Conservation (phyloP, 2,888 invertebrate genomes). For the Philhelius pedissequus region DNA sequence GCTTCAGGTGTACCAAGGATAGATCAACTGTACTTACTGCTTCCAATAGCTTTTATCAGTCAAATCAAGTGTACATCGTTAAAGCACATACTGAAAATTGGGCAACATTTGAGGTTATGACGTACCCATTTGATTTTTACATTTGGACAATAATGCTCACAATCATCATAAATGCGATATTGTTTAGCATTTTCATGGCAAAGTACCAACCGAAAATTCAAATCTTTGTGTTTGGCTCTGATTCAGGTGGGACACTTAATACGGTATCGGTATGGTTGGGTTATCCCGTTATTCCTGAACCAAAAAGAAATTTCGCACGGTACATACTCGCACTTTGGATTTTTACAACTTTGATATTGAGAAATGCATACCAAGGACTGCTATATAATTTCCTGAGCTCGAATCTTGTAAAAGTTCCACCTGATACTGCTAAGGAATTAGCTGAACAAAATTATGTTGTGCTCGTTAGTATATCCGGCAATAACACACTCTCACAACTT, state of each 20-base stretch:
- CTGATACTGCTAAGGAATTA: conserved; percentile 58
- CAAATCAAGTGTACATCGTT: conserved; percentile 66
- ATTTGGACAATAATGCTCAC: conserved; percentile 66
- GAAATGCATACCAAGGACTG: conserved; percentile 66
- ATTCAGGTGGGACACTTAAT: background rate
- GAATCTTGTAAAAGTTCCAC: conserved; percentile 52
- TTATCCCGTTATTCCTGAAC: conserved; percentile 21
- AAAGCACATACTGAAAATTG: conserved; percentile 52
- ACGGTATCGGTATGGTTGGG: conserved; percentile 56
- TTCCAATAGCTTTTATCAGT: conserved; percentile 71
- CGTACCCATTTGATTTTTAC: conserved; percentile 69
- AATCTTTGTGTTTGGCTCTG: conserved; percentile 30
- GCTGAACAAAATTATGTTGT: conserved; percentile 49
- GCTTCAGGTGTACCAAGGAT: conserved; percentile 68
- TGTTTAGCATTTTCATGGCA: background rate
- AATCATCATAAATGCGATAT: conserved; percentile 15
- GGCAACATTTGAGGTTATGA: conserved; percentile 69
- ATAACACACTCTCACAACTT: conserved; percentile 29
- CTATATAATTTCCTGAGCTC: conserved; percentile 69
- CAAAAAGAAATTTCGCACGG: conserved; percentile 66
- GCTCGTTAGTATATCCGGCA: conserved; percentile 65
- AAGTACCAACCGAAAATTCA: background rate
- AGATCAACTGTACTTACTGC: conserved; percentile 64
- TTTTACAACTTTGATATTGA: conserved; percentile 61
- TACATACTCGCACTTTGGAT: conserved; percentile 65